Evolutionary conservation across 2,113 vertebrate genomes (phyloP).

Genomic region (Sorex araneus): DNA sequence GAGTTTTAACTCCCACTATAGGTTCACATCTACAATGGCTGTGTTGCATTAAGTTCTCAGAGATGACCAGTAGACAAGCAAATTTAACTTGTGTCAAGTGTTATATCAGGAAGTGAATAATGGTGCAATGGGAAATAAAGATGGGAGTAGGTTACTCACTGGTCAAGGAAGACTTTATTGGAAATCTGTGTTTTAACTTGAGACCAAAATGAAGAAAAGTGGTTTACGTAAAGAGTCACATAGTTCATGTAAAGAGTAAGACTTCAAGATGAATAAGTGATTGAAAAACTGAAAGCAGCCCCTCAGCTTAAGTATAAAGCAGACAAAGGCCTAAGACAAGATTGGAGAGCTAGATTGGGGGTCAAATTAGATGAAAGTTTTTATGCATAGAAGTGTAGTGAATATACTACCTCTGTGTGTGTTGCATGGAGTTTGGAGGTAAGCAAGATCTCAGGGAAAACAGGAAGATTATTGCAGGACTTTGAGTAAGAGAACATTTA

Average conservation of each 20-base stretch:
- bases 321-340: background rate
- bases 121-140: background rate
- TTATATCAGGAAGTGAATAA: slow-evolving; percentile 5
- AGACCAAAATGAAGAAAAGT: slow-evolving; percentile 12
- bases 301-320: background rate
- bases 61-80: slow-evolving; percentile 1
- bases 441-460: background rate
- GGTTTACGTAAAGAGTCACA: background rate
- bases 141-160: background rate
- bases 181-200: slow-evolving; percentile 21
- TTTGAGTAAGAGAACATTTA: slow-evolving; percentile 32
- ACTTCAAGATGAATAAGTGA: background rate
- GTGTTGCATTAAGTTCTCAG: background rate
- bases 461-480: background rate
- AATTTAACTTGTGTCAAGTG: background rate
- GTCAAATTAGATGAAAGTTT: background rate
- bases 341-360: background rate
- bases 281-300: slow-evolving; percentile 34
- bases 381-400: background rate
- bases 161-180: background rate
- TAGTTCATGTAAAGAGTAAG: background rate
- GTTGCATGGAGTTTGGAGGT: background rate
- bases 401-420: slow-evolving; percentile 7
- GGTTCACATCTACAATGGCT: background rate
- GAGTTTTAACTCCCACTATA: background rate